Evolutionary conservation across 1,140 invertebrate genomes (phyloP), one percentile per base, ranked within the genome.

Genomic region (Idris sp.): DNA sequence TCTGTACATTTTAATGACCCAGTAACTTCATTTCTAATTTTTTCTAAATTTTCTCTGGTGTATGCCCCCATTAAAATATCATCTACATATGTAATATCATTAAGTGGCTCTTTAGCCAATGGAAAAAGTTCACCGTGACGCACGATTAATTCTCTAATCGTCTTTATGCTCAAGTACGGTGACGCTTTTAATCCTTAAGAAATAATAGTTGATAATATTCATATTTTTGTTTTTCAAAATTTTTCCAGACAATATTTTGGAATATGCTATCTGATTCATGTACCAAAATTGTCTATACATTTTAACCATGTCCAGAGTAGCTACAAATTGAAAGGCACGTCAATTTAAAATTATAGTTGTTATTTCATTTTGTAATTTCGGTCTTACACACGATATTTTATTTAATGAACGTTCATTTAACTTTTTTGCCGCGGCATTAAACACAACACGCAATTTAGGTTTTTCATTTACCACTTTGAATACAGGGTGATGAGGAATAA

Each of bases 351-450:
- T n/a, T n/a, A n/a, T n/a, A n/a, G n/a, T n/a, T n/a, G 16, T 31
- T 13, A 65, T 53, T 9, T 65, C 61, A 15, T 4, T 35, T 30
- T 54, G 62, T 28, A 40, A 38, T 46, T 67, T 67, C 1, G 31
- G 49, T 2, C 49, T 49, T 3, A 26, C 0, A 1, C 3, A 36
- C 8, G 54, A 44, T n/a, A 14, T 36, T 8, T 67, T 49, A 36
- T 67, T 67, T 11, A 54, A 22, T 0, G 40, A 11, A 1, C 30
- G 7, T 7, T 49, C 62, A 1, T 8, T 31, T 11, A 13, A 31
- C 0, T 40, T 67, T 30, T 22, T 22, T 5, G 35, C 6, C 1
- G 31, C 4, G 0, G 49, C 41, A 10, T 67, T 67, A 56, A 67
- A 56, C 2, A 67, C 49, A 1, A 67, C 41, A 1, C 49, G 30